Evolutionary conservation across 2,888 invertebrate genomes (phyloP).

Genomic region (Drosophila robusta): DNA sequence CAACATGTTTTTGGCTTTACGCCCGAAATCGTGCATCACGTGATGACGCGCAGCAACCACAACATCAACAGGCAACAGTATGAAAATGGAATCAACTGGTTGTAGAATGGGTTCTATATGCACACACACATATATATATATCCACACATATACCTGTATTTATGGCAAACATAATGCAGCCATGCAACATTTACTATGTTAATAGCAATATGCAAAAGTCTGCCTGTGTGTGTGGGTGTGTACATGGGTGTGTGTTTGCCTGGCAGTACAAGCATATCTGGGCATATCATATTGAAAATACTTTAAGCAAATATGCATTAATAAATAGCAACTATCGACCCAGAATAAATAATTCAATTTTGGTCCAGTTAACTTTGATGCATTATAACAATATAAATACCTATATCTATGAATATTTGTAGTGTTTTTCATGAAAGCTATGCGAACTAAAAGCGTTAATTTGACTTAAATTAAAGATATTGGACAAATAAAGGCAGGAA

Average conservation of each 20-base stretch:
- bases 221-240: background rate
- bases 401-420: too few species aligned
- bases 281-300: background rate
- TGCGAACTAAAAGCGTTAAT: too few species aligned
- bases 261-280: constrained; percentile 1
- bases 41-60: constrained; percentile 28
- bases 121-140: constrained; percentile 6
- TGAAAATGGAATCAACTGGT: constrained; percentile 64
- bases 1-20: background rate
- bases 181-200: constrained; percentile 21
- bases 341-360: constrained; percentile 44
- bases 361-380: background rate
- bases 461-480: too few species aligned
- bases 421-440: too few species aligned
- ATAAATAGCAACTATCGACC: constrained; percentile 63
- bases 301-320: constrained; percentile 45
- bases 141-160: constrained; percentile 5
- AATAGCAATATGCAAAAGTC: constrained; percentile 29
- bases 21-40: constrained; percentile 1
- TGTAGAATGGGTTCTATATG: constrained; percentile 26
- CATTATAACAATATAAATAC: background rate
- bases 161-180: constrained; percentile 22
- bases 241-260: constrained; percentile 1
- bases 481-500: too few species aligned
- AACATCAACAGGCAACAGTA: constrained; percentile 27